These are phyloP conservation scores for Rhingia campestris DNA, from an alignment of 2,888 invertebrate species.

Conservation along the genomic window DNA sequence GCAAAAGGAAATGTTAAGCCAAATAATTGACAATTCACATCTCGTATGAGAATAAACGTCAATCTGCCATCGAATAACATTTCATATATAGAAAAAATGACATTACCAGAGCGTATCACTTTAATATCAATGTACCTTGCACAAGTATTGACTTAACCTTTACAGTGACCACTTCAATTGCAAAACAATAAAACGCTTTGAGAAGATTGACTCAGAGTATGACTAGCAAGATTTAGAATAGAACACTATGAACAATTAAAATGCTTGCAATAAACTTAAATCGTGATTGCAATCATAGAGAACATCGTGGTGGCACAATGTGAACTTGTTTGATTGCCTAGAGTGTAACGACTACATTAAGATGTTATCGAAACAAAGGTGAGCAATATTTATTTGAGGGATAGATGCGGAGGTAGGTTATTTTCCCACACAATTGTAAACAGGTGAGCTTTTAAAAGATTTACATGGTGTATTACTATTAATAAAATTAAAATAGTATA, in stretches of 20 bases:
- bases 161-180: constrained; percentile 48
- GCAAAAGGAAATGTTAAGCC: background rate
- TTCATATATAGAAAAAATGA: constrained; percentile 3
- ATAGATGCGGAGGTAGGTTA: constrained; percentile 1
- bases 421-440: constrained; percentile 56
- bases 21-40: constrained; percentile 1
- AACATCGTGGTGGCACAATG: constrained; percentile 7
- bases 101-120: constrained; percentile 3
- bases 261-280: constrained; percentile 45
- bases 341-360: constrained; percentile 21
- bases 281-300: constrained; percentile 55
- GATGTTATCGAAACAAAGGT: constrained; percentile 42
- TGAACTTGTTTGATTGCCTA: constrained; percentile 13
- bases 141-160: constrained; percentile 34
- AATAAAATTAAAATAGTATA: background rate
- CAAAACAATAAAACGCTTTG: constrained; percentile 18
- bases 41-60: background rate
- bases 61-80: background rate
- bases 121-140: constrained; percentile 1
- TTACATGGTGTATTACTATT: background rate
- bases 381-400: constrained; percentile 35
- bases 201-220: constrained; percentile 27
- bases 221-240: constrained; percentile 15
- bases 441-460: background rate
- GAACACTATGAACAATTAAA: constrained; percentile 38